Conservation (phyloP, 1,140 invertebrate species). For the Arctopsyche grandis region DNA sequence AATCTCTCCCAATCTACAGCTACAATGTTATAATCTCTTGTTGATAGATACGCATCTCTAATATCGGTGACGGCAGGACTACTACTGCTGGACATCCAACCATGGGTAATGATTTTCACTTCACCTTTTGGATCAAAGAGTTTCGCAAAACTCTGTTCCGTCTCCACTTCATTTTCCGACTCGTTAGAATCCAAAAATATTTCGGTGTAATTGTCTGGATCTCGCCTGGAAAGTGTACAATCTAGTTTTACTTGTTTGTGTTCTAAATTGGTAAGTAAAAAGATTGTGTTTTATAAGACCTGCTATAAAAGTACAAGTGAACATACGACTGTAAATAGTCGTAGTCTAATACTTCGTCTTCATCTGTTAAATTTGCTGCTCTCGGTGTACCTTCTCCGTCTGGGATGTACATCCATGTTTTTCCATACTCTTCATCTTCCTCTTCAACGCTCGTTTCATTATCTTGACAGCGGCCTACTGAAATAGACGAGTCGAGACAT, state of each 20-base stretch:
- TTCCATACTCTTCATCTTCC: conserved; percentile 64
- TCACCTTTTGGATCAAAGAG: conserved; percentile 68
- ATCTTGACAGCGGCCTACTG: not conserved
- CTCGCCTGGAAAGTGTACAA: conserved; percentile 54
- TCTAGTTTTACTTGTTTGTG: too few species aligned
- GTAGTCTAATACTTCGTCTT: conserved; percentile 53
- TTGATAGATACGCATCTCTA: conserved; percentile 64
- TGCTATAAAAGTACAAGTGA: conserved; percentile 62
- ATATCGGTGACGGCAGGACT: conserved; percentile 50
- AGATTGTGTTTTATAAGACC: conserved; percentile 41
- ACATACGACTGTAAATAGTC: conserved; percentile 53
- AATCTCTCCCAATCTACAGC: conserved; percentile 75
- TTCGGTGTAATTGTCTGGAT: conserved; percentile 57
- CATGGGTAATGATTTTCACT: conserved; percentile 78
- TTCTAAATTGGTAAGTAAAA: too few species aligned
- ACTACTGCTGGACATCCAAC: conserved; percentile 72
- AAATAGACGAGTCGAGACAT: not conserved
- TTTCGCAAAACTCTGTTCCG: conserved; percentile 58
- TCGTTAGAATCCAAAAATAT: conserved; percentile 57
- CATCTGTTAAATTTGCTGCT: conserved; percentile 64
- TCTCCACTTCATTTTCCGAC: conserved; percentile 56
- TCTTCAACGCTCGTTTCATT: conserved; percentile 18
- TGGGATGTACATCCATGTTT: conserved; percentile 73
- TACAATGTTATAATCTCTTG: conserved; percentile 73
- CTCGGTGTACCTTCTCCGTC: conserved; percentile 69